These are phyloP conservation scores for Coracias cyanogaster DNA, from an alignment of 2,797 vertebrate genomes.

Conservation along the genomic window DNA sequence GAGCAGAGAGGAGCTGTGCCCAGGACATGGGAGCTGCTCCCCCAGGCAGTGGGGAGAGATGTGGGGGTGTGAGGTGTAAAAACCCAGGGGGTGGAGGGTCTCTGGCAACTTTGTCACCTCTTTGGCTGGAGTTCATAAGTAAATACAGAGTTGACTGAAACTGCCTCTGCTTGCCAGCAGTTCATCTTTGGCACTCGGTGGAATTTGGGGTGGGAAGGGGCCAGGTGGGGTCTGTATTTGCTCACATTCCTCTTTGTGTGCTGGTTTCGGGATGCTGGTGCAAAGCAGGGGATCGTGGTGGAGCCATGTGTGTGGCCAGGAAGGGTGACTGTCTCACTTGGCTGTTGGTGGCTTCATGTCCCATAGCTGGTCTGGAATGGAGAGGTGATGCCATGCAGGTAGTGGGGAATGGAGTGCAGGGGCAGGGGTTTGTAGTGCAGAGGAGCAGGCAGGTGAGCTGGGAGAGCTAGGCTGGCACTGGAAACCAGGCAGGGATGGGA, in stretches of 20 bases:
- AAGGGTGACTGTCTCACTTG: background rate
- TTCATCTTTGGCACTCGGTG: background rate
- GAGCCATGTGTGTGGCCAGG: background rate
- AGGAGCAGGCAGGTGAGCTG: background rate
- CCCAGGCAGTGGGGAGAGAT: background rate
- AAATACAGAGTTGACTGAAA: background rate
- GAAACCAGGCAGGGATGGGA: background rate
- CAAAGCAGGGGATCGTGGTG: fast-evolving
- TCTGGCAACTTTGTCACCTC: background rate
- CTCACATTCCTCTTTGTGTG: background rate
- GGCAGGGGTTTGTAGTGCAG: background rate
- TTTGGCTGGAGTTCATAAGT: slow-evolving; percentile 40
- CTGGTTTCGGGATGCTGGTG: background rate
- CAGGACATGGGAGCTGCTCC: background rate
- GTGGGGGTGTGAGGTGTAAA: background rate
- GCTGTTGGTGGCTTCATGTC: background rate
- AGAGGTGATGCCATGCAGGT: fast-evolving
- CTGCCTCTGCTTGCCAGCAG: background rate
- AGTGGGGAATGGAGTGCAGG: background rate
- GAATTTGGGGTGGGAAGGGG: background rate
- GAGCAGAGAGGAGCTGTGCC: background rate
- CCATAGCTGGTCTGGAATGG: fast-evolving
- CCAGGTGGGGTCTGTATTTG: background rate
- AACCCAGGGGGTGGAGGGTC: background rate
- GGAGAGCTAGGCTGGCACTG: background rate